phyloP scores from a whole-genome alignment of 2,113 vertebrate genomes.

The Sterrhoptilus dennistouni region DNA sequence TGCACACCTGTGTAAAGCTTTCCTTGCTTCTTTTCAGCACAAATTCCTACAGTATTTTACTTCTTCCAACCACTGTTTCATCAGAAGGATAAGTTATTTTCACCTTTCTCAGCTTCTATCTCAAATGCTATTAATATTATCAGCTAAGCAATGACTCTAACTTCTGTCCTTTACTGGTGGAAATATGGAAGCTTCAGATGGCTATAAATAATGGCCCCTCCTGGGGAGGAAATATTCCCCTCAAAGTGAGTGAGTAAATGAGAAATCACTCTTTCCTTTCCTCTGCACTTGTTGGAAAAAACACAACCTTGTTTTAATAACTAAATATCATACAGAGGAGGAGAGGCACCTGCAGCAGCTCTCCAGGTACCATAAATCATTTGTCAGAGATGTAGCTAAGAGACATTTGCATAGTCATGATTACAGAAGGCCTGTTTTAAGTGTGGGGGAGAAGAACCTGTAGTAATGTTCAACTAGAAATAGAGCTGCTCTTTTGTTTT shows the following conservation, averaged over 20 bases:
- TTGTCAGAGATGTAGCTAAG: background rate
- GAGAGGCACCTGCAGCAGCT: background rate
- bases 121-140: conserved; percentile 26
- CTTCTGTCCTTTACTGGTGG: background rate
- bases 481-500: background rate
- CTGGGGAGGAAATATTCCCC: background rate
- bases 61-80: background rate
- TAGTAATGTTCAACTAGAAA: background rate
- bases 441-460: background rate
- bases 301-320: background rate
- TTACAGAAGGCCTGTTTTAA: background rate
- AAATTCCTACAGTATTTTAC: background rate
- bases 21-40: background rate
- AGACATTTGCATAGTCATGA: background rate
- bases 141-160: background rate
- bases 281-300: background rate
- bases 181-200: background rate
- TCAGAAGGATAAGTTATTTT: background rate
- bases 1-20: background rate
- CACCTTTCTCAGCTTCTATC: background rate
- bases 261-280: background rate
- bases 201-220: background rate
- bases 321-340: background rate
- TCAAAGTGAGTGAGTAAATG: background rate
- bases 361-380: background rate